Base-by-base conservation (phyloP, 2,888 invertebrate species). In the Nymphalis c-album region DNA sequence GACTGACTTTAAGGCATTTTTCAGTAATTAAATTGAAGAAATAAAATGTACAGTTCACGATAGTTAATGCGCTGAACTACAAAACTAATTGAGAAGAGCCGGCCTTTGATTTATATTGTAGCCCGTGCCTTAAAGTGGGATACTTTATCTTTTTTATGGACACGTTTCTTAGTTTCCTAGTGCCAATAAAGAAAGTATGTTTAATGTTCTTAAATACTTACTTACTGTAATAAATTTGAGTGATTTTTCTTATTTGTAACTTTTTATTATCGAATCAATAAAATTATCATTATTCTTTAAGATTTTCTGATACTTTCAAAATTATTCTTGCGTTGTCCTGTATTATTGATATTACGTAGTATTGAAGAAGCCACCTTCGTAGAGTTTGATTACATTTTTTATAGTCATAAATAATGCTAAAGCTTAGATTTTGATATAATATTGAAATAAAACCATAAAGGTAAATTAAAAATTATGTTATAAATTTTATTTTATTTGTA, bases 41-140 rank as follows among this genome's bases (percentile, higher is more conserved):
- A 31, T 16, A 53, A 55, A 55, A 55, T 55, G 17, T 22, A 55
- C 53, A 17, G 7, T 16, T 16, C 31, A n/a, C 26, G 7, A 55
- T 55, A 55, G 53, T 55, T 55, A 55, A 55, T 55, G 53, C 22
- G 26, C 16, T 55, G 53, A 31, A 55, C 31, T 31, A 31, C 53
- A 17, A 55, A 55, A 55, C 53, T 55, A 55, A 55, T 55, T 55
- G 53, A 55, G 53, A 31, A 55, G 53, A 31, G 53, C 53, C 16
- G 53, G 53, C 53, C 22, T 55, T 55, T 55, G 53, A 55, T 55
- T 55, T 55, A 55, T 55, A 31, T 55, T 51, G 51, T 16, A 51
- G 22, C 51, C 50, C 51, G 22, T 51, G 51, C 16, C 26, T 51
- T 51, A 51, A 51, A 51, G 51, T 26, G 16, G 22, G 20, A 26